Percentiles rank a stretch among this genome's conserved stretches.
Conservation (phyloP, 2,113 vertebrate genomes). For the Tauraco erythrolophus region DNA sequence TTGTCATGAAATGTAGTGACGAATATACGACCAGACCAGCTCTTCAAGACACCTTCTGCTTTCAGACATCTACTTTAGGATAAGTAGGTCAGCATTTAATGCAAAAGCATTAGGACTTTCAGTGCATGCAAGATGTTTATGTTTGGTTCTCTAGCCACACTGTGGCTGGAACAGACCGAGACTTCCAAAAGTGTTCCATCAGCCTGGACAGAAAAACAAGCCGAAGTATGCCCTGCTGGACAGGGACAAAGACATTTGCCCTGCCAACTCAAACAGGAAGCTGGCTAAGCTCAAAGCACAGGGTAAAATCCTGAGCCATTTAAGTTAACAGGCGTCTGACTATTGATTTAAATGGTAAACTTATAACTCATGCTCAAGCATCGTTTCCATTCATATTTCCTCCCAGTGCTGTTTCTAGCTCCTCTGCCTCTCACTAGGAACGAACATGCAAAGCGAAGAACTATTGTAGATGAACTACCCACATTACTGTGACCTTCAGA, state of each 20-base stretch:
- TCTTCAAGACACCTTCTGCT: not conserved
- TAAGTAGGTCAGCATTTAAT: not conserved
- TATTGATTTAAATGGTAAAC: not conserved
- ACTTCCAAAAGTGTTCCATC: not conserved
- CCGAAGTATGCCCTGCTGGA: not conserved
- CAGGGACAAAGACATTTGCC: not conserved
- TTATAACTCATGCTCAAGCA: not conserved
- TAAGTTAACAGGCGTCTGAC: not conserved
- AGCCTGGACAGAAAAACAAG: not conserved
- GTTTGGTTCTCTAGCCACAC: not conserved
- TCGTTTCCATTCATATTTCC: not conserved
- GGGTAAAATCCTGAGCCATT: not conserved
- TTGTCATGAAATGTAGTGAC: not conserved
- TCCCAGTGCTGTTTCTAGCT: not conserved
- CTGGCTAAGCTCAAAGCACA: not conserved
- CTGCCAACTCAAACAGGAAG: constrained; percentile 19
- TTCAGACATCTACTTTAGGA: not conserved
- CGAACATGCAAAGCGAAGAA: not conserved
- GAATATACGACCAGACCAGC: not conserved
- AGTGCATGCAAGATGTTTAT: not conserved
- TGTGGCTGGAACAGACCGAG: not conserved
- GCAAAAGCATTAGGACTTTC: not conserved
- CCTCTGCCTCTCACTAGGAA: not conserved
- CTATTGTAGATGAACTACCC: not conserved
- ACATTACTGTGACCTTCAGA: not conserved